Conservation (phyloP, 2,888 invertebrate genomes). For the Tyria jacobaeae region DNA sequence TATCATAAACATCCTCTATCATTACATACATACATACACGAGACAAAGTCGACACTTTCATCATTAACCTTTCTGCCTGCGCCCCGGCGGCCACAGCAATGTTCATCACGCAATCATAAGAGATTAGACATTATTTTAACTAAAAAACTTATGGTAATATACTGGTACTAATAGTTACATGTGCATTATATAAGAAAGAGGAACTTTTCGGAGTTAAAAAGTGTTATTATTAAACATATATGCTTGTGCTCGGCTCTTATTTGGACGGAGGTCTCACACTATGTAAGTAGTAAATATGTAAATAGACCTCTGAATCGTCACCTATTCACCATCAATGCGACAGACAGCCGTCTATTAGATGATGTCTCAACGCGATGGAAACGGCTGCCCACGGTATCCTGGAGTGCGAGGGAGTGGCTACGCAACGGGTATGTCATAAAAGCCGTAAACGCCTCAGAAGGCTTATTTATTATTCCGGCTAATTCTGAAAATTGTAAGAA, state of each 20-base stretch:
- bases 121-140: slow-evolving; percentile 33
- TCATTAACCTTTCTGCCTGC: slow-evolving; percentile 63
- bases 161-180: too few species aligned
- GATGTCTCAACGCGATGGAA: too few species aligned
- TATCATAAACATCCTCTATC: slow-evolving; percentile 34
- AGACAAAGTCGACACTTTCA: slow-evolving; percentile 62
- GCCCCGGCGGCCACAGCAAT: slow-evolving; percentile 55
- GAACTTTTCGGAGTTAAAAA: neutral
- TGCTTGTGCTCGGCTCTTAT: neutral
- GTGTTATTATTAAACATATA: neutral
- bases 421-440: too few species aligned
- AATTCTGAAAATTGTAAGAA: too few species aligned
- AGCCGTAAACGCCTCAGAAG: too few species aligned
- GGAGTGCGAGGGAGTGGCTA: too few species aligned
- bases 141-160: slow-evolving; percentile 29
- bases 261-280: too few species aligned
- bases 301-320: too few species aligned
- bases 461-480: too few species aligned
- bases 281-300: neutral
- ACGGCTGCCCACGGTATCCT: too few species aligned
- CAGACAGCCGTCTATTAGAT: too few species aligned
- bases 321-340: too few species aligned
- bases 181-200: slow-evolving; percentile 18
- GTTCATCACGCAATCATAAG: slow-evolving; percentile 47
- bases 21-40: slow-evolving; percentile 24